phyloP scores from a whole-genome alignment of 1,140 invertebrate genomes.

The Bombus huntii region DNA sequence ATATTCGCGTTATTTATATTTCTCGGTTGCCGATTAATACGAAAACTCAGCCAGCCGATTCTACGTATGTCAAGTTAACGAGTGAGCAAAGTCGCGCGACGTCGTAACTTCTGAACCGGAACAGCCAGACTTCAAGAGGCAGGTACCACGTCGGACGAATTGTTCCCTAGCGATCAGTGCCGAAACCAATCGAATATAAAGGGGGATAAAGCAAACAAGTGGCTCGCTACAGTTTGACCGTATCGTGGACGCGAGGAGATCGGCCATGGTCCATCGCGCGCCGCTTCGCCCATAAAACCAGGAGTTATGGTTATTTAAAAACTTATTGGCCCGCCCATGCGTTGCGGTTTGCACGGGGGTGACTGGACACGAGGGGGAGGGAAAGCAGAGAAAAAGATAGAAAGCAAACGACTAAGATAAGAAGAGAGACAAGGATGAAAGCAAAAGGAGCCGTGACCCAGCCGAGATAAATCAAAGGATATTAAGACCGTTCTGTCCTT shows the following conservation, averaged over 20 bases:
- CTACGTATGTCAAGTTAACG: not conserved
- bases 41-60: not conserved
- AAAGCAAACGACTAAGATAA: not conserved
- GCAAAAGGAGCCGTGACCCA: slow-evolving; percentile 77
- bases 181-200: slow-evolving; percentile 59
- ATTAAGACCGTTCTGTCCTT: slow-evolving; percentile 77
- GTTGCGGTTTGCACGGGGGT: slow-evolving; percentile 72
- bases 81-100: not conserved
- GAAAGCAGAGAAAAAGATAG: not conserved
- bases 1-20: too few species aligned
- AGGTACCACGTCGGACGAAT: slow-evolving; percentile 41
- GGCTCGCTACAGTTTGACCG: slow-evolving; percentile 76
- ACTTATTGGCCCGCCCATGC: slow-evolving; percentile 81
- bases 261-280: slow-evolving; percentile 68
- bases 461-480: slow-evolving; percentile 81
- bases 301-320: slow-evolving; percentile 82
- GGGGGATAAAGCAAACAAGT: slow-evolving; percentile 74
- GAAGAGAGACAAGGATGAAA: not conserved
- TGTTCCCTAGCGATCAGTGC: slow-evolving; percentile 30
- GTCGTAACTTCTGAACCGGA: not conserved
- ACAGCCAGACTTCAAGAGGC: too few species aligned
- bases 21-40: too few species aligned
- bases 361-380: slow-evolving; percentile 1
- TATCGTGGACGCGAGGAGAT: slow-evolving; percentile 38
- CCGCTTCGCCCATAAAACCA: slow-evolving; percentile 79